Evolutionary conservation across 2,113 vertebrate species (phyloP).

Genomic region (Pedetes capensis): DNA sequence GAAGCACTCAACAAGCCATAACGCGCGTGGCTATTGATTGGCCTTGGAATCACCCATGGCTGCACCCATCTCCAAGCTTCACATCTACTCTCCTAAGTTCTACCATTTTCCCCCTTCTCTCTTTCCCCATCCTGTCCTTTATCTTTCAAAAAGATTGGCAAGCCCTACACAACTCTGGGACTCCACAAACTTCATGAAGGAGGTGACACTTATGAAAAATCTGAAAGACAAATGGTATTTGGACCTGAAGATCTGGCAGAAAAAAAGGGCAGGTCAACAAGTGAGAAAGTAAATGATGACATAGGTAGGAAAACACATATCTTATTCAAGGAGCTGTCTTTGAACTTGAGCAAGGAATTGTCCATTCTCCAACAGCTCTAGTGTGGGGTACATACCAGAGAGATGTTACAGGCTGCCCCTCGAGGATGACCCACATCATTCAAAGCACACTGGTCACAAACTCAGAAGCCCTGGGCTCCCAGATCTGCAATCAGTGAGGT

Average conservation of each 20-base stretch:
- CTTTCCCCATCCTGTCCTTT: neutral
- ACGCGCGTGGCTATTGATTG: too few species aligned
- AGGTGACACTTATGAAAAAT: neutral
- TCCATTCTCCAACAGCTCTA: neutral
- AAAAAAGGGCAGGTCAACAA: neutral
- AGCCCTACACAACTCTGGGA: neutral
- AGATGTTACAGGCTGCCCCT: neutral
- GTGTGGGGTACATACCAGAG: neutral
- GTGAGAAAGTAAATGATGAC: neutral
- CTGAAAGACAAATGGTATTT: neutral
- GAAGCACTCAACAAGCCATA: neutral
- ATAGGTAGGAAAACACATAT: neutral
- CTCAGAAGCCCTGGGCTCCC: neutral
- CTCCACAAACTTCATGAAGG: neutral
- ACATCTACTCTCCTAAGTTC: neutral
- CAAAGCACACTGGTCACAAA: neutral
- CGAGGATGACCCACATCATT: neutral
- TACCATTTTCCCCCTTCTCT: neutral
- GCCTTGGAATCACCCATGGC: neutral
- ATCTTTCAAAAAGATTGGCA: neutral
- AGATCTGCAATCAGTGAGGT: neutral
- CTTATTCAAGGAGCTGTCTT: too few species aligned
- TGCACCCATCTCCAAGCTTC: neutral
- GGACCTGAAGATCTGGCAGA: neutral
- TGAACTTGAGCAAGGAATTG: neutral